Evolutionary conservation across 2,888 invertebrate genomes (phyloP).

Genomic region (Drosophila robusta): DNA sequence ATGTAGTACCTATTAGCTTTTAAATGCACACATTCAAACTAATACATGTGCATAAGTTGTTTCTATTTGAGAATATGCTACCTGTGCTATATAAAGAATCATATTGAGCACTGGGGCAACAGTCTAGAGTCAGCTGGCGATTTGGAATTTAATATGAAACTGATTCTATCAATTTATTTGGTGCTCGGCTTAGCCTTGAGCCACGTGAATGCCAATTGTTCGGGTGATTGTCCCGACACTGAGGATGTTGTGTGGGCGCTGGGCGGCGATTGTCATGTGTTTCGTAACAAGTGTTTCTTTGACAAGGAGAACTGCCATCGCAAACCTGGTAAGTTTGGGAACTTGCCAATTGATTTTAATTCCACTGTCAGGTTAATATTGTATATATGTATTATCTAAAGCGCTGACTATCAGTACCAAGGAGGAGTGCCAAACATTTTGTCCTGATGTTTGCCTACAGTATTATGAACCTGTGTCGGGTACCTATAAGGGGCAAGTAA

Average conservation of each 20-base stretch:
- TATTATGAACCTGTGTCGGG: constrained; percentile 40
- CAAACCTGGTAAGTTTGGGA: constrained; percentile 31
- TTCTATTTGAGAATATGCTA: background rate
- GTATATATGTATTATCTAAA: constrained; percentile 7
- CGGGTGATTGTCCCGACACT: constrained; percentile 53
- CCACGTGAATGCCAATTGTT: constrained; percentile 44
- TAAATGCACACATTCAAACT: background rate
- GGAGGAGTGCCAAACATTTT: constrained; percentile 56
- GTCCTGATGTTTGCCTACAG: constrained; percentile 26
- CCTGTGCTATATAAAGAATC: constrained; percentile 3
- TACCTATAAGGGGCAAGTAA: constrained; percentile 42
- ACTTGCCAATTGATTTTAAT: background rate
- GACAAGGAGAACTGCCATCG: constrained; percentile 59
- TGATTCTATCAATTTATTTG: constrained; percentile 23
- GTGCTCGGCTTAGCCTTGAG: constrained; percentile 35
- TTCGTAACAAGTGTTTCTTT: constrained; percentile 62
- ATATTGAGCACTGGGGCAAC: background rate
- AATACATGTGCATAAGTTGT: background rate
- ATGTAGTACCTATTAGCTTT: background rate
- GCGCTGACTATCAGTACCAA: constrained; percentile 44
- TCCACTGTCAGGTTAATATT: background rate
- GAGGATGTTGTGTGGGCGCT: constrained; percentile 67
- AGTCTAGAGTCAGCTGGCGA: constrained; percentile 12
- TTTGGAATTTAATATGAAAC: constrained; percentile 43
- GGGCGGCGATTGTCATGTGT: constrained; percentile 48